Evolutionary conservation across 2,797 vertebrate species (phyloP).

Genomic region (Notolepis coatsorum): DNA sequence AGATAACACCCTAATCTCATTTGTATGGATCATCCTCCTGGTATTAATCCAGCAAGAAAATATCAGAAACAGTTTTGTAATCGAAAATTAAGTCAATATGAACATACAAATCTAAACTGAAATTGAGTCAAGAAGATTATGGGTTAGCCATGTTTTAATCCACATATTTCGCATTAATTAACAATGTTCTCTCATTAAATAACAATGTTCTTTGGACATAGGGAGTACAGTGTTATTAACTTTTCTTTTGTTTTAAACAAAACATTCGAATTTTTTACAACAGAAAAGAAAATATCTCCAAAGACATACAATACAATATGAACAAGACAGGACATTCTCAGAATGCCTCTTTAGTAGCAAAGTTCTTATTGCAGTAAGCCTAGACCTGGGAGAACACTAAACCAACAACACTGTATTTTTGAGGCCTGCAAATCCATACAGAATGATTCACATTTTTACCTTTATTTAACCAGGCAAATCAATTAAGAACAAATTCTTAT

Average conservation of each 20-base stretch:
- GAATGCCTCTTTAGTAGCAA: constrained; percentile 21
- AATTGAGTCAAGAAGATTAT: background rate
- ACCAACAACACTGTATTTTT: background rate
- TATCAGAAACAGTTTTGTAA: too few species aligned
- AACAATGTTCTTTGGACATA: background rate
- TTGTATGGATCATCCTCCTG: too few species aligned
- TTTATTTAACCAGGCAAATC: too few species aligned
- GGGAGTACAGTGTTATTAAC: background rate
- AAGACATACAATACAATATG: background rate
- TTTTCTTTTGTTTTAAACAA: constrained; percentile 2
- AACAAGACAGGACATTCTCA: constrained; percentile 12
- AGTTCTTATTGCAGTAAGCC: constrained; percentile 5
- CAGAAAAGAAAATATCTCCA: background rate
- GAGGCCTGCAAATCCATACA: constrained; percentile 1
- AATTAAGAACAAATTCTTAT: background rate
- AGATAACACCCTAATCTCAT: too few species aligned
- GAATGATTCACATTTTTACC: too few species aligned
- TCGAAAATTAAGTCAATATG: too few species aligned
- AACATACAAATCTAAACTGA: too few species aligned
- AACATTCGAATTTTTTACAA: background rate
- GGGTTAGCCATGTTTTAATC: constrained; percentile 4
- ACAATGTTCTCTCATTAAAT: background rate
- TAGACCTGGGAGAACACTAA: constrained; percentile 1
- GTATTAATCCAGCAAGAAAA: too few species aligned
- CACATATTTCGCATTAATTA: constrained; percentile 7